phyloP scores from a whole-genome alignment of 2,888 invertebrate genomes.

The Dolichopus griseipennis region DNA sequence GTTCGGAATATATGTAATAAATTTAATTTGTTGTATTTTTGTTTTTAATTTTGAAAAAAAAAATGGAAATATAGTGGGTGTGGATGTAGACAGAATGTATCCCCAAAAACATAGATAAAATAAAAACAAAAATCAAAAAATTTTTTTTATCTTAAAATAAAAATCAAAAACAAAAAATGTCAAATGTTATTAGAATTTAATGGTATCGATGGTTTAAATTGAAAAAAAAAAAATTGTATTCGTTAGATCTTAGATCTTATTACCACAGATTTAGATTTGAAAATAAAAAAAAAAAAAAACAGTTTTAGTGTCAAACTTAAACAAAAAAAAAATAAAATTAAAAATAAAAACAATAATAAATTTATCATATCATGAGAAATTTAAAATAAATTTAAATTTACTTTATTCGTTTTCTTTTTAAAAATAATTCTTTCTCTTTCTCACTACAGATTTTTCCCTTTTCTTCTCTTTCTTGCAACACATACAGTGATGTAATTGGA shows the following conservation, averaged over 20 bases:
- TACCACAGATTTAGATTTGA: background rate
- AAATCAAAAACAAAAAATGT: background rate
- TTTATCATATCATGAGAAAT: no score
- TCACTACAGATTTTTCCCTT: no score
- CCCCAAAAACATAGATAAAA: background rate
- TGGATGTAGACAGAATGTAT: background rate
- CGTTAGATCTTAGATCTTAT: background rate
- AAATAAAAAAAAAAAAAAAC: background rate
- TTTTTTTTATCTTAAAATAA: background rate
- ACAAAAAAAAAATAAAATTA: no score
- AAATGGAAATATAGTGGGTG: background rate
- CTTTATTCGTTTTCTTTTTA: no score
- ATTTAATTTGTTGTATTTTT: background rate
- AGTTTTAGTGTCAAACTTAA: background rate
- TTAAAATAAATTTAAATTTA: no score
- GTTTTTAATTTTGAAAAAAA: no score
- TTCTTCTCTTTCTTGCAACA: no score
- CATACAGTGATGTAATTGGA: no score
- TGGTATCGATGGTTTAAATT: background rate
- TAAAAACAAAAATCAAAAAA: background rate
- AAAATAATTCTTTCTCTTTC: no score
- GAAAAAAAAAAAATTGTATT: background rate
- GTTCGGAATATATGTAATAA: conserved; percentile 1
- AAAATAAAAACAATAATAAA: no score
- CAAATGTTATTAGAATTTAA: conserved; percentile 6